Evolutionary conservation across 2,888 invertebrate species (phyloP), one percentile per base, ranked within the genome.

Genomic region (Ophioninae sp.): DNA sequence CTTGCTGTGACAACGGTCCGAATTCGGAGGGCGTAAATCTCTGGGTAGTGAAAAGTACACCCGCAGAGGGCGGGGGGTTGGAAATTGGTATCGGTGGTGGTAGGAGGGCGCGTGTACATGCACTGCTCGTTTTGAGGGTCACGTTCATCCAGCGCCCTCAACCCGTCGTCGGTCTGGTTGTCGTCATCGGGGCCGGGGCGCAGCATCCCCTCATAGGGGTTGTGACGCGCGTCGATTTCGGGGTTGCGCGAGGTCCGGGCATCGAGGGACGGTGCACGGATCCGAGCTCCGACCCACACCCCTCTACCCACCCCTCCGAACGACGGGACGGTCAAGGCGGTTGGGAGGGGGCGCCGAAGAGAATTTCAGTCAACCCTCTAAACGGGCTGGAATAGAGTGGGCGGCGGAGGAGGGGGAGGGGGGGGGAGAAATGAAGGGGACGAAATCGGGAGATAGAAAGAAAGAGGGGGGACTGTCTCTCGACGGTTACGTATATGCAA

Each of bases 231-330:
- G 86, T 81, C 85, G 87, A 84, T 86, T 91, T 87, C 90, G 90
- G 89, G 90, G 92, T 92, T 92, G 92, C 89, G 91, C 91, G 91
- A 92, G 92, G 91, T 92, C 91, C 92, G 91, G 92, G 91, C 89
- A 87, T 87, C 84, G 83, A 86, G 86, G 88, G 86, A 86, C 82
- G 84, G 83, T 76, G 73, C 50, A 37, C 44, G 59, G 59, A 75
- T 75, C 30, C 56, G 44, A 77, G 23, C 17, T 70, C 59, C n/a
- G 13, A 68, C 17, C 41, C n/a, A 37, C 56, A 62, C 23, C 20
- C 30, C 62, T 20, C 50, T 77, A 5, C 72, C 23, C 21, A 10
- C 23, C 67, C 76, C 67, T 75, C 75, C 37, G 79, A 68, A 70
- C 67, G 23, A 39, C 65, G 41, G 61, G 84, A 79, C 79, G 79